phyloP scores from a whole-genome alignment of 2,888 invertebrate genomes.

The Spilarctia lutea region DNA sequence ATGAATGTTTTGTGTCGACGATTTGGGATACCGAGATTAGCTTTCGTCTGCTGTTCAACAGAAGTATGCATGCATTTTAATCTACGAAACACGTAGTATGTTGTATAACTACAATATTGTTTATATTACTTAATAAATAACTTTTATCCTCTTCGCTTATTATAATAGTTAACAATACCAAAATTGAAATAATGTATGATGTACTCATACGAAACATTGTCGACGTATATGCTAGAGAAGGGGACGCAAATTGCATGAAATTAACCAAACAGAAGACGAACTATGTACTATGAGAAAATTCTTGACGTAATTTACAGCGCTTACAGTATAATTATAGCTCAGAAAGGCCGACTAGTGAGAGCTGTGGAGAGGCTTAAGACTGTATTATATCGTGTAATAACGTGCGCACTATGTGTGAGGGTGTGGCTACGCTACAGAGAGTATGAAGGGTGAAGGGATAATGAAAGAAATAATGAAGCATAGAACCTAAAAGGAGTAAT shows the following conservation, averaged over 20 bases:
- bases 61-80: slow-evolving; percentile 46
- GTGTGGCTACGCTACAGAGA: slow-evolving; percentile 26
- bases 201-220: slow-evolving; percentile 38
- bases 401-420: slow-evolving; percentile 38
- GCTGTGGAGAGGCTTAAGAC: slow-evolving; percentile 45
- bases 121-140: slow-evolving; percentile 38
- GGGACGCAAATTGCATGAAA: slow-evolving; percentile 40
- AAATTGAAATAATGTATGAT: slow-evolving; percentile 40
- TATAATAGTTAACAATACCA: slow-evolving; percentile 30
- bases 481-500: slow-evolving; percentile 48
- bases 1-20: slow-evolving; percentile 49
- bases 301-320: slow-evolving; percentile 54
- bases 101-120: slow-evolving; percentile 34
- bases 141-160: slow-evolving; percentile 21
- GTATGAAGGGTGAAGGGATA: slow-evolving; percentile 42
- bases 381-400: slow-evolving; percentile 50
- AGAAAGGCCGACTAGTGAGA: slow-evolving; percentile 48
- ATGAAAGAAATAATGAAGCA: slow-evolving; percentile 57
- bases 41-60: slow-evolving; percentile 38
- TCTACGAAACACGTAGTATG: slow-evolving; percentile 38
- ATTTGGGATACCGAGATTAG: slow-evolving; percentile 50
- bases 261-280: slow-evolving; percentile 49
- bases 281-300: slow-evolving; percentile 50
- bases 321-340: slow-evolving; percentile 51
- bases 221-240: slow-evolving; percentile 14